Evolutionary conservation across 2,113 vertebrate genomes (phyloP).

Genomic region (Micronycteris hirsuta): DNA sequence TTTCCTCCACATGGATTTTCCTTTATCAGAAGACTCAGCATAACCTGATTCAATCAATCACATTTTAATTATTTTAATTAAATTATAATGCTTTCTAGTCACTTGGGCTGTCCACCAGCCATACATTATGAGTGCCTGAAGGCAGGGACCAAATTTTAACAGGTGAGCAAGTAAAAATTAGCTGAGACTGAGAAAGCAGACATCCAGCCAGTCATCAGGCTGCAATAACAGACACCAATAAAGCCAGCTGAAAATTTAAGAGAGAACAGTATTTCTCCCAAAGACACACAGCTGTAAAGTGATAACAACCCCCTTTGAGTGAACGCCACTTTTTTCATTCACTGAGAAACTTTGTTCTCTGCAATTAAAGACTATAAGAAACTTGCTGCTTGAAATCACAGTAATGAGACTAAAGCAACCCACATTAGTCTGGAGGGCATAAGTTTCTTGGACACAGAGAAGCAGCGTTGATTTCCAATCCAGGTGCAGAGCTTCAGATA

Average conservation of each 20-base stretch:
- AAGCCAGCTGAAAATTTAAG: conserved; percentile 6
- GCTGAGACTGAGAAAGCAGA: not conserved
- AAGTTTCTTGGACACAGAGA: conserved; percentile 3
- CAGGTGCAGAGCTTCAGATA: conserved; percentile 39
- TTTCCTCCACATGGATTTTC: not conserved
- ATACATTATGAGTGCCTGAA: not conserved
- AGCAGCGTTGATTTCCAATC: conserved; percentile 23
- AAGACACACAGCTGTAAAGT: not conserved
- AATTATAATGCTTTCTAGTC: not conserved
- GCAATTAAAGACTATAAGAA: not conserved
- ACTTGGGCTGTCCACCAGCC: not conserved
- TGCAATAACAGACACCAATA: not conserved
- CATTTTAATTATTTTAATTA: not conserved
- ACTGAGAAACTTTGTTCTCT: conserved; percentile 12
- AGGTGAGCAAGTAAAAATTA: not conserved
- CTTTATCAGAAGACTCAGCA: not conserved
- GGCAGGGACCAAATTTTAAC: not conserved
- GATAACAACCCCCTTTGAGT: not conserved
- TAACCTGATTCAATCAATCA: not conserved
- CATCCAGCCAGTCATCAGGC: not conserved
- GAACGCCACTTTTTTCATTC: not conserved
- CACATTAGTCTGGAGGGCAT: not conserved
- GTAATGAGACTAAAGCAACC: not conserved
- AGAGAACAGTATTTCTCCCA: not conserved
- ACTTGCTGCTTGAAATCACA: conserved; percentile 13